These are phyloP conservation scores for Netelia virgata DNA, from an alignment of 2,888 invertebrate species.

Conservation along the genomic window DNA sequence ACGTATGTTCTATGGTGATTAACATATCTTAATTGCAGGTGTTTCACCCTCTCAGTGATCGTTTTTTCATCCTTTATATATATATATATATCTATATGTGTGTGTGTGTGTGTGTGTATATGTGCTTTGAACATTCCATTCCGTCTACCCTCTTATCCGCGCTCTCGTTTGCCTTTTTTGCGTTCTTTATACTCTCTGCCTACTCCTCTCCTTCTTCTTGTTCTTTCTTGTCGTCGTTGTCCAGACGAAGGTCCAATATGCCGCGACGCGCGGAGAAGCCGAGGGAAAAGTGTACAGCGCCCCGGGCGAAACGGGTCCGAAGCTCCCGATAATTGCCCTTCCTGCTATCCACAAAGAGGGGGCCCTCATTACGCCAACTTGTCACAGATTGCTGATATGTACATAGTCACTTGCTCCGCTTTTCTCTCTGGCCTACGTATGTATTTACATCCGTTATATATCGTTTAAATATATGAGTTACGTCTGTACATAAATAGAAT, in stretches of 20 bases:
- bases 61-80: conserved; percentile 61
- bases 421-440: conserved; percentile 44
- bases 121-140: conserved; percentile 76
- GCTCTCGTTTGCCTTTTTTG: conserved; percentile 70
- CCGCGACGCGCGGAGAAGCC: conserved; percentile 41
- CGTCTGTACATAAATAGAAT: background rate
- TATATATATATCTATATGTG: background rate
- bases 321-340: conserved; percentile 77
- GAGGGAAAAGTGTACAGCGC: conserved; percentile 64
- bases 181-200: conserved; percentile 70
- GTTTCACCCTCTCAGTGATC: conserved; percentile 75
- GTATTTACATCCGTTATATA: conserved; percentile 6
- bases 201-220: conserved; percentile 31
- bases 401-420: conserved; percentile 75
- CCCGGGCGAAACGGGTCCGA: conserved; percentile 73
- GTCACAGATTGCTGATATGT: conserved; percentile 81
- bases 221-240: conserved; percentile 45
- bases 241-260: conserved; percentile 45
- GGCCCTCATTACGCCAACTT: conserved; percentile 82
- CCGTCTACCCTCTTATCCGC: conserved; percentile 66
- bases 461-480: background rate
- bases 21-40: conserved; percentile 82
- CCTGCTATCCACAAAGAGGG: conserved; percentile 75
- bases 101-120: conserved; percentile 45
- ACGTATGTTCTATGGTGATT: conserved; percentile 77